Base-by-base conservation (phyloP, 2,888 invertebrate species). In the Ecdyonurus torrentis region DNA sequence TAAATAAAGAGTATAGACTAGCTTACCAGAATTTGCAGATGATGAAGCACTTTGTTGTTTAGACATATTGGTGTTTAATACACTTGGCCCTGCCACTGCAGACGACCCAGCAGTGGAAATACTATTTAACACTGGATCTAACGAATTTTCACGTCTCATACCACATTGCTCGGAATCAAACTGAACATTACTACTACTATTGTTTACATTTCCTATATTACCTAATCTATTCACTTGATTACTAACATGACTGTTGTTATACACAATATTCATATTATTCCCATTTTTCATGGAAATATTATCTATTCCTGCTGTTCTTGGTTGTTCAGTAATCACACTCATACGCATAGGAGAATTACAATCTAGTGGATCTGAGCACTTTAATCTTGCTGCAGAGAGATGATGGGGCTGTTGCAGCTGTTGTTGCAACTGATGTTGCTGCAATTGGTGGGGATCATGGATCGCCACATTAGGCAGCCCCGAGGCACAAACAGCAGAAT, bases 281-380 rank as follows among this genome's bases (percentile, higher is more conserved):
- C 66, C 63, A 64, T 62, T 66, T 55, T 62, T 63, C 62, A 59
- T 61, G 63, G 60, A 61, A 61, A 37, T 52, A 63, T 62, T 64
- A 24, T 63, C 64, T 22, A 59, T 37, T 23, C 22, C 5, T 37
- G 37, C 15, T 37, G 37, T 37, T 15, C 37, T 37, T 15, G 37
- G 37, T 37, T 37, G 37, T 37, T 37, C 37, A 37, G 37, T 37
- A 10, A 37, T 37, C 15, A 37, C 37, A 37, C 37, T 37, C 37
- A 37, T 37, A 5, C 37, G 37, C 5, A 37, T 5, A 37, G 37
- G 37, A 37, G 37, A 37, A 15, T 37, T 37, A 10, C 5, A 37
- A 15, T 37, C 37, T 37, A 15, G 5, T 37, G 37, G 37, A 5
- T 37, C 37, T 37, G 37, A 15, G 37, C 5, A 15, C 37, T 37